Evolutionary conservation across 2,113 vertebrate genomes (phyloP).

Genomic region (Opisthocomus hoazin): DNA sequence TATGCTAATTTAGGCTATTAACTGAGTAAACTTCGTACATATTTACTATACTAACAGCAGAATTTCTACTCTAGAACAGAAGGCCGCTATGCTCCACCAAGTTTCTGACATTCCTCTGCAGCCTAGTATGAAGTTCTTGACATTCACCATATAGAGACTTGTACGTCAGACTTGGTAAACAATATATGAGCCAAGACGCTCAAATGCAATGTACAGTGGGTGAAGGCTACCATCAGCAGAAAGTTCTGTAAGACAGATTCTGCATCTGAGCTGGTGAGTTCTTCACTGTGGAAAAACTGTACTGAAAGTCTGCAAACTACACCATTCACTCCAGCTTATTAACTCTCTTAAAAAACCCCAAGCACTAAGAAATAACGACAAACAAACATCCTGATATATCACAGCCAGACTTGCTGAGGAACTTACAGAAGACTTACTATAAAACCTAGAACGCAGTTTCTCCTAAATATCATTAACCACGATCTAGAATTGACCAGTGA

Average conservation of each 20-base stretch:
- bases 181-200: background rate
- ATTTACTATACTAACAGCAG: background rate
- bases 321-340: background rate
- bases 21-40: background rate
- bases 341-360: background rate
- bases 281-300: background rate
- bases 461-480: background rate
- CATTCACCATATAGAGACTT: background rate
- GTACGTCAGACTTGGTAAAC: background rate
- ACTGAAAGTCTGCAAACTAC: background rate
- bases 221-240: background rate
- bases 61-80: background rate
- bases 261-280: background rate
- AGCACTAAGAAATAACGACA: background rate
- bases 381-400: background rate
- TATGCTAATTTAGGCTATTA: background rate
- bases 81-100: background rate
- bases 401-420: background rate
- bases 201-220: background rate
- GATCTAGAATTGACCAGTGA: background rate
- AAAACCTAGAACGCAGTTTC: background rate
- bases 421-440: background rate
- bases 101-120: background rate
- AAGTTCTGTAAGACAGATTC: background rate
- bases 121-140: background rate